Base-by-base conservation (phyloP, 2,113 vertebrate genomes). In the Garra rufa region DNA sequence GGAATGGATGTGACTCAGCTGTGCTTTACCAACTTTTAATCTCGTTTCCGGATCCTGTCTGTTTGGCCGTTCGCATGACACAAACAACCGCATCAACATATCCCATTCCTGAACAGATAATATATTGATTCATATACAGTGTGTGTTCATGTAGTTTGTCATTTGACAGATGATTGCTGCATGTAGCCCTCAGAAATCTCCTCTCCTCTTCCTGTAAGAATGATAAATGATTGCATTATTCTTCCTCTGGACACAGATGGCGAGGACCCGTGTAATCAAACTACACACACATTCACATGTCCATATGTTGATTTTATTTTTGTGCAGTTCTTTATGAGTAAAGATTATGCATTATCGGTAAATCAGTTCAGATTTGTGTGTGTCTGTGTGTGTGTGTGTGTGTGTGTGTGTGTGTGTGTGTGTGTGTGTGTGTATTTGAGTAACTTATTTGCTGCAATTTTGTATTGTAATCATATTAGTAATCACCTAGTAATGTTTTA, bases 21-120 rank as follows among this genome's bases (percentile, higher is more conserved):
- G 80, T 83, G 52, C 65, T 73, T 52, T 52, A 63, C 26, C 11
- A 84, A 82, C 86, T 85, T 57, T 67, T 82, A 85, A 85, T 87
- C 80, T 73, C 69, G 59, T 76, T 83, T 50, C 75, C 77, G 34
- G 80, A 87, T 84, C 80, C 82, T 76, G 63, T 17, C 55, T 78
- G 55, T 43, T 6, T 43, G 41, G 41, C 1, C 4, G 21, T 28
- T 73, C 13, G 38, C 48, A 43, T 59, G 52, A 38, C 6, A n/a
- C 21, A 52, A 59, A 77, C 52, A 14, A 26, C 76, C 61, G 76
- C 41, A 63, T 78, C 38, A 78, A 78, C n/a, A 59, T 61, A 55
- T 26, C 7, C 34, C 30, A 24, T 57, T 57, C 30, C 34, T 57
- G 55, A 78, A 78, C 55, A 78, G 76, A 78, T 78, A 34, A 61